phyloP scores from a whole-genome alignment of 2,113 vertebrate species.

The Gavia stellata region DNA sequence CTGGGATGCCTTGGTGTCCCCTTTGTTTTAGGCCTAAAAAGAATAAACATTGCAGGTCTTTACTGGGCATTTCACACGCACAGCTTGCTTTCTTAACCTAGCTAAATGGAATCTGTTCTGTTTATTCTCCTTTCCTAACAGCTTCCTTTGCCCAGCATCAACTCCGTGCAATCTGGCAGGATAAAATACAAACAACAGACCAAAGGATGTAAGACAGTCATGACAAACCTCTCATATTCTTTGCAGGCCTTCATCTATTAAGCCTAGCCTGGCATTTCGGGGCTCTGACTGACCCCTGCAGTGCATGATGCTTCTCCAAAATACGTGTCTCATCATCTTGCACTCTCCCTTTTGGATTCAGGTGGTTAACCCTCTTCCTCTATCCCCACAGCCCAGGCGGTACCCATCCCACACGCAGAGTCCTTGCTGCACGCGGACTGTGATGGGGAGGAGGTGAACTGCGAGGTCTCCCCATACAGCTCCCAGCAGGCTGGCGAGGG shows the following conservation, averaged over 20 bases:
- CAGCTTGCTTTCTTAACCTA: neutral
- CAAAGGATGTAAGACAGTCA: neutral
- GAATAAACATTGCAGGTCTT: neutral
- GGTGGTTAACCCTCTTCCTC: neutral
- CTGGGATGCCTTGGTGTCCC: neutral
- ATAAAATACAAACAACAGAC: neutral
- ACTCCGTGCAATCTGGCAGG: neutral
- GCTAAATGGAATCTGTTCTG: neutral
- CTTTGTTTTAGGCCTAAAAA: neutral
- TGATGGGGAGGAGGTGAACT: constrained; percentile 73
- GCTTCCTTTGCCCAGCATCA: neutral
- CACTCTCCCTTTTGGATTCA: neutral
- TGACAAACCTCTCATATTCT: neutral
- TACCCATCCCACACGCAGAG: constrained; percentile 65
- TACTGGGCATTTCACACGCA: neutral
- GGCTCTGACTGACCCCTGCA: neutral
- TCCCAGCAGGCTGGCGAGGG: neutral
- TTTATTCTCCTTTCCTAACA: neutral
- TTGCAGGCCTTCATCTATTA: neutral
- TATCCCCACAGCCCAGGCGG: constrained; percentile 45
- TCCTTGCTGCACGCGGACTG: constrained; percentile 79
- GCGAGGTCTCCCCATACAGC: constrained; percentile 75
- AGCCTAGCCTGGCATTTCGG: neutral
- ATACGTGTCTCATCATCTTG: neutral
- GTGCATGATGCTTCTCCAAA: neutral